Conservation (phyloP, 2,888 invertebrate genomes). For the Ctena decussata region DNA sequence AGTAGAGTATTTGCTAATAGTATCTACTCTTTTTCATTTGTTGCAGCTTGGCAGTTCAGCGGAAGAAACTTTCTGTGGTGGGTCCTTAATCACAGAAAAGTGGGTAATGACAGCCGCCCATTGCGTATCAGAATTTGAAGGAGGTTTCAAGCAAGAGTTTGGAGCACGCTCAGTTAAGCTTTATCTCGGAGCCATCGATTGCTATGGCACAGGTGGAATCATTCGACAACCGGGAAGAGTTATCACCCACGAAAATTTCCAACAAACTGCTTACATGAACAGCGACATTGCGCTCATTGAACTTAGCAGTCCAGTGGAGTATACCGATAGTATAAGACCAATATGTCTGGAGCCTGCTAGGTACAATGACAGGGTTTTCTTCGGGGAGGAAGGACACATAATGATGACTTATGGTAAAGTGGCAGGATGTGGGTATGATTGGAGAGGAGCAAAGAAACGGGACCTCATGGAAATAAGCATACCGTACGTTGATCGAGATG, state of each 20-base stretch:
- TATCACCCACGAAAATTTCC: slow-evolving; percentile 58
- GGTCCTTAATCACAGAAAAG: slow-evolving; percentile 68
- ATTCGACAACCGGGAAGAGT: neutral
- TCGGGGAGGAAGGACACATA: slow-evolving; percentile 7
- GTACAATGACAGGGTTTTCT: slow-evolving; percentile 28
- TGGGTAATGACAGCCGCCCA: slow-evolving; percentile 75
- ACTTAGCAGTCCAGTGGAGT: slow-evolving; percentile 65
- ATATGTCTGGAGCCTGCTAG: slow-evolving; percentile 67
- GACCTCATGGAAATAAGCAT: slow-evolving; percentile 25
- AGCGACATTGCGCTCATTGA: slow-evolving; percentile 76
- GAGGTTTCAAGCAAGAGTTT: slow-evolving; percentile 22
- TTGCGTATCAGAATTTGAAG: slow-evolving; percentile 65
- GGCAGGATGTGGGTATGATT: slow-evolving; percentile 43
- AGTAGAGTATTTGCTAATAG: no score
- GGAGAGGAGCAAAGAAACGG: neutral
- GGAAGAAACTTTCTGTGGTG: slow-evolving; percentile 69
- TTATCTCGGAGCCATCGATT: neutral
- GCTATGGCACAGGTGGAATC: neutral
- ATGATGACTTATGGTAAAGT: slow-evolving; percentile 22
- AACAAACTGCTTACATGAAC: slow-evolving; percentile 56
- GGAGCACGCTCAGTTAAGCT: neutral
- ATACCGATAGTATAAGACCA: slow-evolving; percentile 64
- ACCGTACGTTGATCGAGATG: slow-evolving; percentile 41
- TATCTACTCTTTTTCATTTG: no score
- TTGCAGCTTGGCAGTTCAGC: no score